Conservation (phyloP, 2,113 vertebrate species). For the Nyctereutes procyonoides region DNA sequence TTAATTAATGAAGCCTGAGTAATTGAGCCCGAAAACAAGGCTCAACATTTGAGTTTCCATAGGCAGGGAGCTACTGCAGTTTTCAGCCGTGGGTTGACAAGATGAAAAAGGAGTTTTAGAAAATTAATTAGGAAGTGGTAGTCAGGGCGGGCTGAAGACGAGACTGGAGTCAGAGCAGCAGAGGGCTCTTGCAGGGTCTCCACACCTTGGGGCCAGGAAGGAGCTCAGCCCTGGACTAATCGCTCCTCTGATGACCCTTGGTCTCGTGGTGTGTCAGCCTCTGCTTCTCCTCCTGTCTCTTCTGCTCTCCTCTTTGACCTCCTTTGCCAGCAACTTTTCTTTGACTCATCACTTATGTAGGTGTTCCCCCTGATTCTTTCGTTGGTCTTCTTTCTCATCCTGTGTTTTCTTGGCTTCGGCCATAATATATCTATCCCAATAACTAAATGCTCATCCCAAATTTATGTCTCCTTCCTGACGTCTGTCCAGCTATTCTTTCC, state of each 20-base stretch:
- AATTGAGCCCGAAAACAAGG: neutral
- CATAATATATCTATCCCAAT: neutral
- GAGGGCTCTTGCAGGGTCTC: neutral
- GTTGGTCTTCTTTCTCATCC: neutral
- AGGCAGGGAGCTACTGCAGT: neutral
- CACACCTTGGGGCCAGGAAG: neutral
- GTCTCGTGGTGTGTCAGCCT: neutral
- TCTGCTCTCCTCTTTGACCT: neutral
- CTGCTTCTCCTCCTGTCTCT: neutral
- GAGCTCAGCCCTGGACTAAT: neutral
- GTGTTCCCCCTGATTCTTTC: neutral
- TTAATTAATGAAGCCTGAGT: slow-evolving; percentile 59
- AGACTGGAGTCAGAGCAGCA: neutral
- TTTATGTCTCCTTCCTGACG: neutral
- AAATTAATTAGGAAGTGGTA: slow-evolving; percentile 45
- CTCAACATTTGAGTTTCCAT: slow-evolving; percentile 46
- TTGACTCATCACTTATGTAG: neutral
- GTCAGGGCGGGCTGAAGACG: neutral
- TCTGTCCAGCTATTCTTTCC: neutral
- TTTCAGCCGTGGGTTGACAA: slow-evolving; percentile 34
- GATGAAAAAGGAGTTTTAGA: slow-evolving; percentile 43
- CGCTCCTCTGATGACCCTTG: neutral
- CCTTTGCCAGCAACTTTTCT: neutral
- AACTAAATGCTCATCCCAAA: neutral
- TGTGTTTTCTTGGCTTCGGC: neutral